Conservation (phyloP, 2,888 invertebrate genomes). For the Petrophora chlorosata region DNA sequence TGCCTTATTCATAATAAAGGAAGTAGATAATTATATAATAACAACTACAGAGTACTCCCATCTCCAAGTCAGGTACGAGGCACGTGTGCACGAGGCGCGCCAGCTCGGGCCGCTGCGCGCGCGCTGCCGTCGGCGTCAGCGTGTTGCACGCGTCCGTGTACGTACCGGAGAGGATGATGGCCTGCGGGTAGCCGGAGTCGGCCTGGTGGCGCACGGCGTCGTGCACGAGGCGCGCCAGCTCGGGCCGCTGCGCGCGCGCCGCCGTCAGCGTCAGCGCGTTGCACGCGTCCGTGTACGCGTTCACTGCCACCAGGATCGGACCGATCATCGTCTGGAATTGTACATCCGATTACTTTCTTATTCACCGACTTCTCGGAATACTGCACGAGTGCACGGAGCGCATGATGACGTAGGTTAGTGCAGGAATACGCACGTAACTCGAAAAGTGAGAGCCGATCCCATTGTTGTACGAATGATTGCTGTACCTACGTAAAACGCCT, state of each 20-base stretch:
- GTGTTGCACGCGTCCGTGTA: slow-evolving; percentile 90
- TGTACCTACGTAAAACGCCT: too few species aligned
- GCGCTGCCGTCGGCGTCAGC: slow-evolving; percentile 91
- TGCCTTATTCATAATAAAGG: too few species aligned
- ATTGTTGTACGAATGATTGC: too few species aligned
- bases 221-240: slow-evolving; percentile 93
- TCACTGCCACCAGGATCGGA: slow-evolving; percentile 94
- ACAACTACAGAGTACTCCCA: too few species aligned
- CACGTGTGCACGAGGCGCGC: slow-evolving; percentile 94
- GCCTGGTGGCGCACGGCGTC: slow-evolving; percentile 97
- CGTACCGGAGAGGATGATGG: slow-evolving; percentile 93
- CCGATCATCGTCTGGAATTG: slow-evolving; percentile 94
- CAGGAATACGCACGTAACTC: too few species aligned
- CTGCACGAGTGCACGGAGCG: background rate
- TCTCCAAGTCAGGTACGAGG: too few species aligned
- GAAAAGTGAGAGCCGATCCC: too few species aligned
- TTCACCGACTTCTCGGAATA: background rate
- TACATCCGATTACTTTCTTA: background rate
- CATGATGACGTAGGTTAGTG: background rate
- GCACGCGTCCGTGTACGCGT: slow-evolving; percentile 93
- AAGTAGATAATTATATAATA: too few species aligned
- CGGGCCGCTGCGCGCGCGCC: slow-evolving; percentile 89
- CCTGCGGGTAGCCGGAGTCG: slow-evolving; percentile 97
- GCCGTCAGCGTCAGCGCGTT: slow-evolving; percentile 94
- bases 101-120: slow-evolving; percentile 74